Evolutionary conservation across 2,888 invertebrate species (phyloP).

Genomic region (Sphinx pinastri): DNA sequence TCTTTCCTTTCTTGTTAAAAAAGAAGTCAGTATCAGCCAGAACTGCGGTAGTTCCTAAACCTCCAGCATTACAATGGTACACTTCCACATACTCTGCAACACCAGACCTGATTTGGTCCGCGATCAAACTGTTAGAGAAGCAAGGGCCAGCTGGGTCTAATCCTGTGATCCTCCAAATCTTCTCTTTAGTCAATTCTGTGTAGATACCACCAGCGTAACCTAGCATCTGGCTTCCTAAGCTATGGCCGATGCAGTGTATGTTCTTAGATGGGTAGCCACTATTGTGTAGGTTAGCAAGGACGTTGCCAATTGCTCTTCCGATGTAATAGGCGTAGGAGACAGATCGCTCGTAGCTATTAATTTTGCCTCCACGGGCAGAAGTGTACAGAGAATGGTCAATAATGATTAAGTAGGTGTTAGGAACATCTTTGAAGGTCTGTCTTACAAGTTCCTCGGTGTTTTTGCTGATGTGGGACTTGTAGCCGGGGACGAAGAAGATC

Average conservation of each 20-base stretch:
- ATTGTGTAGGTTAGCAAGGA: conserved; percentile 58
- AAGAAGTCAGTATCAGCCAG: conserved; percentile 84
- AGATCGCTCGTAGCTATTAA: conserved; percentile 71
- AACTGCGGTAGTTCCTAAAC: conserved; percentile 76
- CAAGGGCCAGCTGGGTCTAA: conserved; percentile 79
- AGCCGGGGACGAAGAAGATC: conserved; percentile 74
- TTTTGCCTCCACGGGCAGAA: conserved; percentile 58
- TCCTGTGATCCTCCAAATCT: conserved; percentile 68
- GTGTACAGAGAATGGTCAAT: conserved; percentile 75
- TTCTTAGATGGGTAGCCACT: conserved; percentile 65
- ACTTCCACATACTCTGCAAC: conserved; percentile 85
- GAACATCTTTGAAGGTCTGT: conserved; percentile 64
- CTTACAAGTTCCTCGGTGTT: conserved; percentile 67
- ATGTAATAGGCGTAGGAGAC: conserved; percentile 66
- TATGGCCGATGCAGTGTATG: conserved; percentile 73
- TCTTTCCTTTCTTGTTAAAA: conserved; percentile 82
- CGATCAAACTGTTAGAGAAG: conserved; percentile 68
- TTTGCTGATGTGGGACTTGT: conserved; percentile 70
- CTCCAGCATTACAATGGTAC: conserved; percentile 85
- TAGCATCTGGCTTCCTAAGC: conserved; percentile 72
- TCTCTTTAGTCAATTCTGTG: conserved; percentile 60
- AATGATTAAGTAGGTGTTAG: conserved; percentile 68
- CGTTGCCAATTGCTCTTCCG: conserved; percentile 61
- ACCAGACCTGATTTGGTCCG: conserved; percentile 77
- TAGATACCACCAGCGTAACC: conserved; percentile 62